Evolutionary conservation across 2,113 vertebrate species (phyloP).

Genomic region (Phainopepla nitens): DNA sequence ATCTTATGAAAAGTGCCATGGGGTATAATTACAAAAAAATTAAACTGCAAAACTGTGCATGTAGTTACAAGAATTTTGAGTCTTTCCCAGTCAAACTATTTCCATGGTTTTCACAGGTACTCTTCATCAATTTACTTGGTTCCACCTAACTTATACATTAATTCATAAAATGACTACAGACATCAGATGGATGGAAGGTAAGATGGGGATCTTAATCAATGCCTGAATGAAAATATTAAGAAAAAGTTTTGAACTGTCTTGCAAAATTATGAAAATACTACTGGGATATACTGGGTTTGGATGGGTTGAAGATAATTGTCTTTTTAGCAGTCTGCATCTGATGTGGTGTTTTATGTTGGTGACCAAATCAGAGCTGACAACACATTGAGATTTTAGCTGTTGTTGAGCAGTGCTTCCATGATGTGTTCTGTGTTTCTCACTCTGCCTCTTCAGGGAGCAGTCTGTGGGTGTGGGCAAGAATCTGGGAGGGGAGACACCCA

Average conservation of each 20-base stretch:
- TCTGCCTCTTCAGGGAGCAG: neutral
- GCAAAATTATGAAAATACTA: neutral
- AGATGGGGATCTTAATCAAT: neutral
- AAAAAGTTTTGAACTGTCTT: neutral
- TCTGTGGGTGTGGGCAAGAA: neutral
- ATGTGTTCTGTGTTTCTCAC: neutral
- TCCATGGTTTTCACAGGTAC: neutral
- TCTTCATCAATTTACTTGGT: neutral
- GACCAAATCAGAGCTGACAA: neutral
- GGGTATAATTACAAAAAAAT: neutral
- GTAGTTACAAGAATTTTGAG: neutral
- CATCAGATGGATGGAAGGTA: neutral
- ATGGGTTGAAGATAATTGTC: neutral
- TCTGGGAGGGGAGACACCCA: neutral
- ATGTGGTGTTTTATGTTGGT: neutral
- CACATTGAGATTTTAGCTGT: accelerated
- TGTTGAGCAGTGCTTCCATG: neutral
- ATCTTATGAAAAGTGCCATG: neutral
- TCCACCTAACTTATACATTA: neutral
- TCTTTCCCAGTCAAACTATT: neutral
- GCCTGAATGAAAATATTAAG: neutral
- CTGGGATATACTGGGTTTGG: neutral
- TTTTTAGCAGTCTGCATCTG: neutral
- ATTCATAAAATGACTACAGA: neutral
- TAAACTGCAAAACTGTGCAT: neutral